These are phyloP conservation scores for Iguana delicatissima DNA, from an alignment of 2,797 vertebrate genomes.

Conservation along the genomic window DNA sequence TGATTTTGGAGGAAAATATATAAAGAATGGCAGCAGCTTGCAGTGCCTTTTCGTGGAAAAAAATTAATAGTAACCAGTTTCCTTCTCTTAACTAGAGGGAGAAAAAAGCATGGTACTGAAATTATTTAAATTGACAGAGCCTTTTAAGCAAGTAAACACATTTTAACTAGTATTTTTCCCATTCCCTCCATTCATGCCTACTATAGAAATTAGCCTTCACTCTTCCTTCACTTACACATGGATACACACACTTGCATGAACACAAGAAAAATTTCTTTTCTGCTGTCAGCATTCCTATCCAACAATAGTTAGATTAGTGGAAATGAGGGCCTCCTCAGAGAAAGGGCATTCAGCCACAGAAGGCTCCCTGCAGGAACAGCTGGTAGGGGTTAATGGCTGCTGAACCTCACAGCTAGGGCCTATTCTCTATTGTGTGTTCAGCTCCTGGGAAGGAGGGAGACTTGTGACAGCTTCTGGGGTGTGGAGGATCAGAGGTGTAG, in stretches of 20 bases:
- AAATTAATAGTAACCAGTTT: constrained; percentile 80
- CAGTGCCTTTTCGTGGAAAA: constrained; percentile 71
- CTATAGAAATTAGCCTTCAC: constrained; percentile 99
- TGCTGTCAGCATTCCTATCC: constrained; percentile 99
- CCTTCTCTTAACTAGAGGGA: constrained; percentile 63
- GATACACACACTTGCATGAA: constrained; percentile 99
- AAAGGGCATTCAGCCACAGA: constrained; percentile 99
- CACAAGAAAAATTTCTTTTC: constrained; percentile 99
- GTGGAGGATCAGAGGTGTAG: constrained; percentile 94
- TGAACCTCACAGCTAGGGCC: constrained; percentile 99
- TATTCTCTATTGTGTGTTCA: constrained; percentile 99
- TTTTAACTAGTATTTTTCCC: constrained; percentile 95
- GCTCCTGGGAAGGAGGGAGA: constrained; percentile 99
- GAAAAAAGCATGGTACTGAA: constrained; percentile 81
- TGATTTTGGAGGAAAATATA: constrained; percentile 65
- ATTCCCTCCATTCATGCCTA: constrained; percentile 95
- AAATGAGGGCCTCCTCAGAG: constrained; percentile 99
- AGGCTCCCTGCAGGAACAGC: constrained; percentile 99
- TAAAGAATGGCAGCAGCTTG: constrained; percentile 72
- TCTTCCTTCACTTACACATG: constrained; percentile 99
- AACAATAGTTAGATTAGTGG: constrained; percentile 99
- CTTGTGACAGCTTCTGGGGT: constrained; percentile 98
- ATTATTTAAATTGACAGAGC: constrained; percentile 88
- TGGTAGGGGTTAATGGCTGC: constrained; percentile 99
- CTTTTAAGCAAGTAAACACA: constrained; percentile 91